Conservation (phyloP, 2,888 invertebrate species). For the Dascillus cervinus region DNA sequence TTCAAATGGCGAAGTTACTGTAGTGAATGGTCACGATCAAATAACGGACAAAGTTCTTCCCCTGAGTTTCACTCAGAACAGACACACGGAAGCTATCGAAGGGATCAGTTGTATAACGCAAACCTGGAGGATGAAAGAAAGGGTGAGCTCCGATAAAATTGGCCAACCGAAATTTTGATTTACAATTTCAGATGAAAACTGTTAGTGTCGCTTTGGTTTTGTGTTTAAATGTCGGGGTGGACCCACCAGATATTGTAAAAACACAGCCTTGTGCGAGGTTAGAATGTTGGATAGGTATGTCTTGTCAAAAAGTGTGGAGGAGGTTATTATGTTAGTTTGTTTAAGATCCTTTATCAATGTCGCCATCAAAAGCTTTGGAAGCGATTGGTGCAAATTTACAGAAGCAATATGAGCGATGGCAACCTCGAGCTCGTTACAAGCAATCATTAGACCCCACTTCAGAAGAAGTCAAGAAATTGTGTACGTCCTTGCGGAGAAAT, state of each 20-base stretch:
- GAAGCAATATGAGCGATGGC: conserved; percentile 97
- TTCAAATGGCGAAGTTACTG: conserved; percentile 11
- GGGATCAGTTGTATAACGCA: conserved; percentile 60
- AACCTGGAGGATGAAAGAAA: conserved; percentile 89
- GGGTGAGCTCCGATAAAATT: conserved; percentile 57
- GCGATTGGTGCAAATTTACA: conserved; percentile 86
- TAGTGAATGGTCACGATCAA: conserved; percentile 14
- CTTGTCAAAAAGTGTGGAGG: conserved; percentile 4
- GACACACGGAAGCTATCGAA: conserved; percentile 67
- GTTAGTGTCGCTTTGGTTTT: conserved; percentile 96
- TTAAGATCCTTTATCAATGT: conserved; percentile 77
- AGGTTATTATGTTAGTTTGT: conserved; percentile 9
- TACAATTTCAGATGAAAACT: conserved; percentile 93
- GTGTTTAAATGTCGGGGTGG: conserved; percentile 98
- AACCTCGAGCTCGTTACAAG: conserved; percentile 95
- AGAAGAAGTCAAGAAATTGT: conserved; percentile 96
- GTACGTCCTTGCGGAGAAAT: conserved; percentile 86
- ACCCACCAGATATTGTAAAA: conserved; percentile 97
- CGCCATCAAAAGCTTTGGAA: conserved; percentile 87
- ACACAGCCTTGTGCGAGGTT: conserved; percentile 92
- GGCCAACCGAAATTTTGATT: conserved; percentile 4
- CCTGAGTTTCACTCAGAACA: conserved; percentile 62
- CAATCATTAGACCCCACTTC: conserved; percentile 95
- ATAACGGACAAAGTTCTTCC: conserved; percentile 60
- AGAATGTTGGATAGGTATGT: conserved; percentile 93